These are phyloP conservation scores for Terebella lapidaria DNA, from an alignment of 2,888 invertebrate species.

Conservation along the genomic window DNA sequence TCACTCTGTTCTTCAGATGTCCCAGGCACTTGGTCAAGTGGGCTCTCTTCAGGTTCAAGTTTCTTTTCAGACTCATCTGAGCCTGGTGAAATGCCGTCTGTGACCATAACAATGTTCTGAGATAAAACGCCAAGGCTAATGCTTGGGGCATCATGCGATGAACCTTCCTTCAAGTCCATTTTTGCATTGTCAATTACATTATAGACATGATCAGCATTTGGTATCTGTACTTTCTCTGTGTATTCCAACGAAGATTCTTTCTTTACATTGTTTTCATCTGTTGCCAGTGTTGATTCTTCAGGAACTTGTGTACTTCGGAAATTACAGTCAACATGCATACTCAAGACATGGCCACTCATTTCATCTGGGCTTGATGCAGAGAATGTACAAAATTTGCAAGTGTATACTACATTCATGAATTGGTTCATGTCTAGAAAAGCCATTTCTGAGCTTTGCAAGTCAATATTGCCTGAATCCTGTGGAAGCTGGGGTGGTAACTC, in stretches of 20 bases:
- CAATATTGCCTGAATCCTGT: too few species aligned
- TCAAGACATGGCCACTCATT: constrained; percentile 2
- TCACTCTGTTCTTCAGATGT: background rate
- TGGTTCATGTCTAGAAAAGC: constrained; percentile 44
- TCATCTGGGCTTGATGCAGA: constrained; percentile 25
- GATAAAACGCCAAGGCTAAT: background rate
- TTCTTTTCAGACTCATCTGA: background rate
- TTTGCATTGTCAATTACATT: background rate
- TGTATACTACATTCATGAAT: constrained; percentile 59
- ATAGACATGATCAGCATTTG: background rate
- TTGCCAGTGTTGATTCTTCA: background rate
- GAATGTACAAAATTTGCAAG: constrained; percentile 59
- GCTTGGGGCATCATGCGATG: background rate
- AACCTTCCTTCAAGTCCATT: background rate
- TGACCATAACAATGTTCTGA: background rate
- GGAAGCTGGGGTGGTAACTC: too few species aligned
- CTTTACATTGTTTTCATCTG: background rate
- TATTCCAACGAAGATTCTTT: background rate
- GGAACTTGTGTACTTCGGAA: background rate
- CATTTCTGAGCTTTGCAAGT: too few species aligned
- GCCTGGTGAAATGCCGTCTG: background rate
- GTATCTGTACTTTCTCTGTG: background rate
- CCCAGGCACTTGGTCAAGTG: background rate
- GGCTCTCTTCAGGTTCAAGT: background rate
- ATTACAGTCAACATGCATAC: background rate